Conservation (phyloP, 2,113 vertebrate species). For the Ahaetulla prasina region DNA sequence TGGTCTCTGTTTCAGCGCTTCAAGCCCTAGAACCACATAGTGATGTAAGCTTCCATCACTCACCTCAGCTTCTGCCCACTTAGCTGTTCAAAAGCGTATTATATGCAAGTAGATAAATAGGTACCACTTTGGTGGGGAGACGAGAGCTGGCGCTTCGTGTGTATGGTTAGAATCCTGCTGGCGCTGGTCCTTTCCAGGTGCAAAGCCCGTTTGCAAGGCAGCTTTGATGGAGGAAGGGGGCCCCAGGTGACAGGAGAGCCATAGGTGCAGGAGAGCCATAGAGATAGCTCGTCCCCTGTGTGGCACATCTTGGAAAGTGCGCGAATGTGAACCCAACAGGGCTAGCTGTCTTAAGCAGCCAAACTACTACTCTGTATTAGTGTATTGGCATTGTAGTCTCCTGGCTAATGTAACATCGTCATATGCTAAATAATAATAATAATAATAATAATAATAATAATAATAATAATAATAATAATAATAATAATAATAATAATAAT, state of each 20-base stretch:
- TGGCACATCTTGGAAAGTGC: background rate
- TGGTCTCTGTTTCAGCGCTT: background rate
- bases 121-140: background rate
- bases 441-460: no score
- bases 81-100: background rate
- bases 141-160: background rate
- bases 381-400: background rate
- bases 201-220: background rate
- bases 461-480: no score
- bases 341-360: background rate
- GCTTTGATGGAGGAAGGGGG: background rate
- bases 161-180: background rate
- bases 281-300: background rate
- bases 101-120: background rate
- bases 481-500: no score
- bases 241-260: background rate
- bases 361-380: background rate
- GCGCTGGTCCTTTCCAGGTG: background rate
- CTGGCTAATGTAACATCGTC: background rate
- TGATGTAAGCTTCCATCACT: background rate
- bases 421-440: background rate
- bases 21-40: background rate
- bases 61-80: background rate
- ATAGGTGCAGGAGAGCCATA: background rate
- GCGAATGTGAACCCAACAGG: background rate